Base-by-base conservation (phyloP, 2,797 vertebrate genomes). In the Sebastes steindachneri region DNA sequence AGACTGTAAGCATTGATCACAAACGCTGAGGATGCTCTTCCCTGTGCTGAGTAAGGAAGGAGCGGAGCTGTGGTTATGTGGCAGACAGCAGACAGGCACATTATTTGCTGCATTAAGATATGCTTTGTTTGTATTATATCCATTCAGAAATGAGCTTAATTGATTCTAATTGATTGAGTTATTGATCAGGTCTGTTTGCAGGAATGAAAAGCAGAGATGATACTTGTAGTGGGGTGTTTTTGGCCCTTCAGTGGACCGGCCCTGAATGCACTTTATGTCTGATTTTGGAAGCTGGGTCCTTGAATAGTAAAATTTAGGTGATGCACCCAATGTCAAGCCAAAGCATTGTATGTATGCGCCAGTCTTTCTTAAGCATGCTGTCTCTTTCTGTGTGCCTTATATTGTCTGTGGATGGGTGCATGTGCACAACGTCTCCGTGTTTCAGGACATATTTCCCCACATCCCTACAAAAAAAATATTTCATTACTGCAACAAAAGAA, bases 401-500 rank as follows among this genome's bases (percentile, higher is more conserved):
- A 85, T 88, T 83, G 84, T 88, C 58, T 86, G 83, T 85, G 77
- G 80, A 80, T 69, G 86, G 77, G 81, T 86, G 84, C 72, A 75
- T 92, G 83, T 83, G 86, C 25, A 70, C 63, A 69, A 48, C 62
- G 29, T 75, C 75, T 86, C 74, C 86, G 86, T 86, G 89, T 91
- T 93, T 89, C 93, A 91, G 91, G 87, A 92, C 90, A 88, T 88
- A 85, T 93, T 92, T 86, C 80, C 77, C 87, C 87, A 86, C 91
- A 91, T 93, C 83, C 88, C 87, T 89, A 86, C 89, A 94, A 93
- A 95, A 93, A 93, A 93, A 95, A 93, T 94, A 94, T 96, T 96
- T 96, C 95, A 96, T 96, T 96, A 96, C 91, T 93, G 92, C 83
- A 96, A 96, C 95, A 96, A 96, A 96, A 96, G 95, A 95, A 95